Evolutionary conservation across 2,888 invertebrate genomes (phyloP).

Genomic region (Cheilosia soror): DNA sequence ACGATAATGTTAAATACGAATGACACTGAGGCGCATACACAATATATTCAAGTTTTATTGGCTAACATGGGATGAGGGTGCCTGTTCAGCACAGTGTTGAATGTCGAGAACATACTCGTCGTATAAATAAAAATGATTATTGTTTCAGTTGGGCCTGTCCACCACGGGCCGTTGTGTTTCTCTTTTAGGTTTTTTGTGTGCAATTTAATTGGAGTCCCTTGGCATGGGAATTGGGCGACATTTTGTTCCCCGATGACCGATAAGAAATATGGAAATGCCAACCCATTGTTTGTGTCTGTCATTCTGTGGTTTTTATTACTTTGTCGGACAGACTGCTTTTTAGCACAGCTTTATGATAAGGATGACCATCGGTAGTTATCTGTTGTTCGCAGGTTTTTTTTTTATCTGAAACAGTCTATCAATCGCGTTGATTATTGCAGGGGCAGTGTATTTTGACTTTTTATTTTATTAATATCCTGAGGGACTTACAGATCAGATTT

Average conservation of each 20-base stretch:
- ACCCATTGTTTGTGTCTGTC: background rate
- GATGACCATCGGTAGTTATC: constrained; percentile 37
- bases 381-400: constrained; percentile 39
- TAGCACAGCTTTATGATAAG: background rate
- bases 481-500: constrained; percentile 7
- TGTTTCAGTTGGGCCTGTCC: constrained; percentile 40
- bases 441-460: constrained; percentile 13
- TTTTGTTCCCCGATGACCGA: constrained; percentile 30
- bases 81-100: constrained; percentile 55
- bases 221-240: constrained; percentile 47
- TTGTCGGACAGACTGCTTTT: constrained; percentile 2
- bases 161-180: background rate
- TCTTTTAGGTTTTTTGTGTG: constrained; percentile 13
- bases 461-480: background rate
- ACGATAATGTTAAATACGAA: constrained; percentile 65
- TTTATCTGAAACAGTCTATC: constrained; percentile 45
- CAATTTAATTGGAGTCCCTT: constrained; percentile 56
- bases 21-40: constrained; percentile 60
- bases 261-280: constrained; percentile 21
- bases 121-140: constrained; percentile 57
- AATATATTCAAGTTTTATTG: constrained; percentile 65
- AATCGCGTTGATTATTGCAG: constrained; percentile 33
- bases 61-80: constrained; percentile 26
- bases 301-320: constrained; percentile 29
- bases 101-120: constrained; percentile 33